These are phyloP conservation scores for Periparus ater DNA, from an alignment of 2,797 vertebrate genomes.

Conservation along the genomic window DNA sequence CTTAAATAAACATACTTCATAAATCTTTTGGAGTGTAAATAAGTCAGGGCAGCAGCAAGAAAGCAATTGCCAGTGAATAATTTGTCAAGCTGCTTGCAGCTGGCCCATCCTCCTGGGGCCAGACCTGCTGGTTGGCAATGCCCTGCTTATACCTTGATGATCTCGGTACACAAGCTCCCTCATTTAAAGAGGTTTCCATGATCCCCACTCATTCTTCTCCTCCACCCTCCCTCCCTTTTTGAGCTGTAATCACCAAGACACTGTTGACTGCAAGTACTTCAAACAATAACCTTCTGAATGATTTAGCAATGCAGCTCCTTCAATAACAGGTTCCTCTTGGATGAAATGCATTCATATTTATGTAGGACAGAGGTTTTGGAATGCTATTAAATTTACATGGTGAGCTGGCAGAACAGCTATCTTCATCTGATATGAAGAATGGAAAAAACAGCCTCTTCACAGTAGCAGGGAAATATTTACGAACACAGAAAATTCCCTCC, in stretches of 20 bases:
- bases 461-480: background rate
- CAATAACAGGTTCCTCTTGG: constrained; percentile 19
- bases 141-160: background rate
- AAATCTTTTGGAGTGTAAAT: constrained; percentile 41
- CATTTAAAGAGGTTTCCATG: constrained; percentile 15
- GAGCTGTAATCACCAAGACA: constrained; percentile 28
- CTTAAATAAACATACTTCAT: constrained; percentile 65
- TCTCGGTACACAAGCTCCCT: background rate
- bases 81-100: constrained; percentile 4
- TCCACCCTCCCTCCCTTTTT: background rate
- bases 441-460: background rate
- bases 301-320: constrained; percentile 45
- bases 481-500: background rate
- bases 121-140: constrained; percentile 4
- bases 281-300: constrained; percentile 51
- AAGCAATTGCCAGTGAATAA: constrained; percentile 30
- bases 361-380: constrained; percentile 40
- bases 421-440: background rate
- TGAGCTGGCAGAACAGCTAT: constrained; percentile 4
- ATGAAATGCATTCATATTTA: constrained; percentile 40
- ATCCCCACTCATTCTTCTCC: background rate
- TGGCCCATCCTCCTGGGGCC: background rate
- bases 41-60: constrained; percentile 41
- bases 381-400: constrained; percentile 61
- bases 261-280: background rate